Conservation (phyloP, 2,113 vertebrate species). For the Electrona antarctica region DNA sequence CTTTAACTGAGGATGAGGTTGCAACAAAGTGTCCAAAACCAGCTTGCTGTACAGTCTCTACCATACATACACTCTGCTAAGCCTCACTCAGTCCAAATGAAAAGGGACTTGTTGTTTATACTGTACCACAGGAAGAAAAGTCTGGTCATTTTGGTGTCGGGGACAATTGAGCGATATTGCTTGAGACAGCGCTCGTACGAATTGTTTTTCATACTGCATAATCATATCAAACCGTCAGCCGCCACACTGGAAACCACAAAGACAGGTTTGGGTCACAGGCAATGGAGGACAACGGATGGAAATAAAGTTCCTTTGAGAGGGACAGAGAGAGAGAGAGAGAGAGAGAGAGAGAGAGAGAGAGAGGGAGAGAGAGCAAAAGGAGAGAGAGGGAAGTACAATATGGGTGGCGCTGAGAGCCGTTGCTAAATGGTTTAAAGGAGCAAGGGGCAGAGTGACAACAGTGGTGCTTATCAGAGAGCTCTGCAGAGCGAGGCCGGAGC, state of each 20-base stretch:
- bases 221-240: constrained; percentile 8
- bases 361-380: background rate
- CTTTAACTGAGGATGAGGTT: no score
- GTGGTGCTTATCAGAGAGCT: no score
- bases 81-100: constrained; percentile 6
- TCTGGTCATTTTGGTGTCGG: constrained; percentile 11
- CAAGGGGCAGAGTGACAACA: background rate
- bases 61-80: constrained; percentile 5
- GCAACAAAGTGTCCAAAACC: no score
- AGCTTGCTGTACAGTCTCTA: no score
- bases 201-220: background rate
- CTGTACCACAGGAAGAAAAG: background rate
- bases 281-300: background rate
- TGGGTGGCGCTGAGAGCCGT: background rate
- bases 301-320: background rate
- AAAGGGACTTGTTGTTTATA: constrained; percentile 22
- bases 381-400: background rate
- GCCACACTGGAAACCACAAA: background rate
- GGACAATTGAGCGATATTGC: constrained; percentile 6
- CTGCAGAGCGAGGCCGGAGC: no score
- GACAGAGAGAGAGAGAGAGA: background rate
- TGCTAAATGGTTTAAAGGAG: background rate
- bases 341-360: background rate
- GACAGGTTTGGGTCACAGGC: constrained; percentile 3
- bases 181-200: background rate